Base-by-base conservation (phyloP, 2,797 vertebrate species). In the Sebastes itinus region DNA sequence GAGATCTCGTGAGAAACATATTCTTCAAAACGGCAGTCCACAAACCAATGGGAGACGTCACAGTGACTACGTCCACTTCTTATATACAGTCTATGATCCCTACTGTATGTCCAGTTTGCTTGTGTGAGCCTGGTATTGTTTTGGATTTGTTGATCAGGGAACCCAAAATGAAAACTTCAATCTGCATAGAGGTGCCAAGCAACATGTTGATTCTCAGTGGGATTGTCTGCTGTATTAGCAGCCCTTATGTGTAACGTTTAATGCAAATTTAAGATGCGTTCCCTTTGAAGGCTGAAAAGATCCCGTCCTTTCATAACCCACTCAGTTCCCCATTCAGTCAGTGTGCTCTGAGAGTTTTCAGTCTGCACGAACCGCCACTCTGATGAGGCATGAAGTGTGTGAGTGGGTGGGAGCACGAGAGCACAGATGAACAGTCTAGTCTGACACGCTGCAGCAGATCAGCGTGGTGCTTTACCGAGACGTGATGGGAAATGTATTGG, bases 401-500 rank as follows among this genome's bases (percentile, higher is more conserved):
- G 78, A 63, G 81, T 65, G 75, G 58, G 77, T 20, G 85, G 46
- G 30, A 32, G 82, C 69, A 46, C 4, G 18, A 25, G 64, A 55
- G 62, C 18, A 6, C 54, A 66, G 59, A 59, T 58, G 73, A 66
- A 55, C 33, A 13, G 60, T 54, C 38, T 13, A n/a, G 56, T 59
- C 59, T 68, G 72, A 72, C 66, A 66, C 63, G 38, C 27, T 56
- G 72, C 72, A 54, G 73, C 56, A 33, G 69, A 80, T 72, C 66
- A 42, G 54, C 46, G 2, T 7, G 63, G 60, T 35, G 49, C 60
- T 80, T 80, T 1, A 18, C 70, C 13, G 60, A 80, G 72, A 72
- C 6, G 11, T 70, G 67, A 80, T 75, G 56, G 74, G 55, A 82
- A 83, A 85, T 84, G 58, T 83, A 72, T 81, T 73, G 77, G 46